Percentiles rank a stretch among this genome's conserved stretches.
These are phyloP conservation scores for Excalfactoria chinensis DNA, from an alignment of 2,113 vertebrate species.

Conservation along the genomic window DNA sequence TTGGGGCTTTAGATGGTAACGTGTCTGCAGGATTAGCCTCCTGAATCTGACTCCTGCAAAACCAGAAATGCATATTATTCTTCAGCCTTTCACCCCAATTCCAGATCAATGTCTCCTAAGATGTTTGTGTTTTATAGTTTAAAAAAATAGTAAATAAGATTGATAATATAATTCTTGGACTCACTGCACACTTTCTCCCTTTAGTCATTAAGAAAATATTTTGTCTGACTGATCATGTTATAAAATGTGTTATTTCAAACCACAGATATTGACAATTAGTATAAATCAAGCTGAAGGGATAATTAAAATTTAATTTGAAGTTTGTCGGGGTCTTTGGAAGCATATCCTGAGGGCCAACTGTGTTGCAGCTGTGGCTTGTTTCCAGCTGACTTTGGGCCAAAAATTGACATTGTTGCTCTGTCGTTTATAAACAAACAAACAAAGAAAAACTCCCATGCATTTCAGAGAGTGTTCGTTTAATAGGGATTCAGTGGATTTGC, in stretches of 20 bases:
- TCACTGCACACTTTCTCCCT: slow-evolving; percentile 26
- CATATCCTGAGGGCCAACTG: slow-evolving; percentile 2
- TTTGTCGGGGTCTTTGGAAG: slow-evolving; percentile 54
- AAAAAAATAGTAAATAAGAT: slow-evolving; percentile 69
- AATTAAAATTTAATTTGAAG: slow-evolving; percentile 67
- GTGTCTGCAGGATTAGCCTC: not conserved
- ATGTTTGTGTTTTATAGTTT: slow-evolving; percentile 58
- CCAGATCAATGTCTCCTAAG: slow-evolving; percentile 45
- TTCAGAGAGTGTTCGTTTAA: not conserved
- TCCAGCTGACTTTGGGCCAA: slow-evolving; percentile 65
- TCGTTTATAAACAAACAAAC: not conserved
- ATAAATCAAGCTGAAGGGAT: slow-evolving; percentile 64
- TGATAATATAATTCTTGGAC: slow-evolving; percentile 70
- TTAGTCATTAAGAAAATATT: slow-evolving; percentile 70
- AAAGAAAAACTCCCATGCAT: slow-evolving; percentile 31
- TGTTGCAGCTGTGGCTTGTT: slow-evolving; percentile 36
- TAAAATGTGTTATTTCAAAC: slow-evolving; percentile 71
- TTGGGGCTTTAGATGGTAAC: not conserved
- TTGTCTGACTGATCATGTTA: slow-evolving; percentile 52
- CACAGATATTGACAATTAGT: slow-evolving; percentile 67
- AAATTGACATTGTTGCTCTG: slow-evolving; percentile 14
- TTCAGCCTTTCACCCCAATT: slow-evolving; percentile 41
- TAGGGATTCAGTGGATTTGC: not conserved
- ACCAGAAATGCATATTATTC: slow-evolving; percentile 22
- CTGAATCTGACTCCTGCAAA: not conserved